These are phyloP conservation scores for Halisarca cf. caerulea DNA, from an alignment of 37 sponge, comb jelly and placozoan species.

Conservation along the genomic window DNA sequence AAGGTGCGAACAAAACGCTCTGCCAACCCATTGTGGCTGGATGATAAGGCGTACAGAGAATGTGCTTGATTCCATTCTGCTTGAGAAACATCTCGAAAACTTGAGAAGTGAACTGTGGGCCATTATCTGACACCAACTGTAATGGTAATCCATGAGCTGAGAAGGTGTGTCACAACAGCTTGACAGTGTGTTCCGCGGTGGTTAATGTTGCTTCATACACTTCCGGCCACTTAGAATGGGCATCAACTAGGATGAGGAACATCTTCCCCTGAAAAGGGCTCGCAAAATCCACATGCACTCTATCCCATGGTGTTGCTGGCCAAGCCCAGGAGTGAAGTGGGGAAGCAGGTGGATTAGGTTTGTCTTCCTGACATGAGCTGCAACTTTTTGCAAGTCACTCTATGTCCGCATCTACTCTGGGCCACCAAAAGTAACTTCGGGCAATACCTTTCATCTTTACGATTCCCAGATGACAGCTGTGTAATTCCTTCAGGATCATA, in stretches of 20 bases:
- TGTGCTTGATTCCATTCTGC: not conserved
- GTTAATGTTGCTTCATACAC: not conserved
- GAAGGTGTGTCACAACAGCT: not conserved
- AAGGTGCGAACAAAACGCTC: not conserved
- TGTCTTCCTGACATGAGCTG: not conserved
- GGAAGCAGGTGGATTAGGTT: not conserved
- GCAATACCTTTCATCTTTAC: too few species aligned
- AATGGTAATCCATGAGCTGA: not conserved
- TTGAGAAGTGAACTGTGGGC: not conserved
- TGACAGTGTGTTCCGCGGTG: not conserved
- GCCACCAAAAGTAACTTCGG: not conserved
- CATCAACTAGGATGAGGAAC: not conserved
- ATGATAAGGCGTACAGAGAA: not conserved
- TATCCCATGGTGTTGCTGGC: not conserved
- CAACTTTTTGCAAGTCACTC: not conserved
- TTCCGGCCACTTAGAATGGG: not conserved
- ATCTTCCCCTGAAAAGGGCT: not conserved
- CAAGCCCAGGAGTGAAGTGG: constrained; percentile 15
- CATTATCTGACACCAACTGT: not conserved
- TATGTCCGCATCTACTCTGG: not conserved
- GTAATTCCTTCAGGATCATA: not conserved
- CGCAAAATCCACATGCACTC: not conserved
- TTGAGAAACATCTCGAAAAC: not conserved
- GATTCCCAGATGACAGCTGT: not conserved
- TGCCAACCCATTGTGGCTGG: not conserved